Base-by-base conservation (phyloP, 2,888 invertebrate species). In the Drosophila seclusa region DNA sequence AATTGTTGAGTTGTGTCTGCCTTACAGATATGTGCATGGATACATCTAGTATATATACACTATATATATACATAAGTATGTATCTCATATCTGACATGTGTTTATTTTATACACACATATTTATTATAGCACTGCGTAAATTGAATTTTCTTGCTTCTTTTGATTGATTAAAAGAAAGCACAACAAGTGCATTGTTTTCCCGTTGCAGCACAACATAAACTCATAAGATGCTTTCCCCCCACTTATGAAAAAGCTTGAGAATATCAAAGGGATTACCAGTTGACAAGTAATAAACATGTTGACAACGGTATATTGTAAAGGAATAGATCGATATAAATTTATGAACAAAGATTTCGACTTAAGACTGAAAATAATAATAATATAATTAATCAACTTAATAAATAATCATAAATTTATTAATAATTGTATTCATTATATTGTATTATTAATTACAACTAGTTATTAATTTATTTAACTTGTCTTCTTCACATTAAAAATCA, bases 1-100 rank as follows among this genome's bases (percentile, higher is more conserved):
- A 87, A 87, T 84, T 83, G 85, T 86, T 83, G 61, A 45, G 54
- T 42, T 68, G 72, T 68, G 55, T 72, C 62, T 62, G 75, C 63
- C 58, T 65, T 65, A 45, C 60, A 78, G 64, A 78, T 65, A 50
- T 50, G 50, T 18, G 73, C 66, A 80, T 66, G 68, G 59, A 65
- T 68, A 67, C 67, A 63, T 61, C 42, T 38, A 49, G 31, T n/a
- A 6, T 53, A 60, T 67, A 50, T 24, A 27, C 16, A 11, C 54
- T 49, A 36, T 65, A 58, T 70, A 18, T n/a, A 18, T 45, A 29
- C 29, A 65, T 61, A 57, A 27, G 24, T 16, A 60, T 45, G 49
- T 71, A 54, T 71, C 6, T n/a, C 58, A 60, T 69, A 69, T 64
- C 61, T 34, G 58, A 67, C 68, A 65, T 52, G 59, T 52, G 50